Evolutionary conservation across 2,888 invertebrate species (phyloP), one percentile per base, ranked within the genome.

Genomic region (Hydropsyche betteni): DNA sequence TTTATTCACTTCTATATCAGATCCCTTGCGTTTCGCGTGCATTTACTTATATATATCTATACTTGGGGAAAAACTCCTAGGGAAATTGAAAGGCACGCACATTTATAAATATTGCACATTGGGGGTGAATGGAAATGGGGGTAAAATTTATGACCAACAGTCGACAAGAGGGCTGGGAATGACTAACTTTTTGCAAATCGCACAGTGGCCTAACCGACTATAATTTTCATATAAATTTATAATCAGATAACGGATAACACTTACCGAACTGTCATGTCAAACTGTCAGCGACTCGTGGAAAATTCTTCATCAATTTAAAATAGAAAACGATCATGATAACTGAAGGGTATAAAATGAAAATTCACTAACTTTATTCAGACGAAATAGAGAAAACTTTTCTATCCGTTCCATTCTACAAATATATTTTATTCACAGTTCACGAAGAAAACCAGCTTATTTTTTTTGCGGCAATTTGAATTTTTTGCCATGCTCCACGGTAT

Each of bases 121-220:
- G 50, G 8, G 52, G 34, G 10, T 64, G 52, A 52, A 69, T 12
- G 71, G 36, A 44, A 24, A 68, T 5, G 38, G 33, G 53, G 71
- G 71, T 36, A 16, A 36, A 71, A 71, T 71, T 71, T 71, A 71
- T 38, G 71, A 71, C 71, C 71, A n/a, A 55, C 71, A 53, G 53
- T 36, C 71, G 36, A 36, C 71, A 33, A 55, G 71, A 55, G 36
- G 53, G 53, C 33, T 53, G 53, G 34, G 53, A 71, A 53, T 53
- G 71, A 53, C 51, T 69, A 69, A 69, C 50, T 69, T 52, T 61
- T 4, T 5, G 61, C 61, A 61, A 61, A 61, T 61, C 61, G 16
- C 34, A 10, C 61, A 16, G 33, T 61, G 34, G 33, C 10, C 16
- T 61, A 61, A 44, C 44, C 44, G 44, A 8, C 10, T 10, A 4